Percentiles rank a stretch among this genome's conserved stretches.
Conservation (phyloP, 2,797 vertebrate species). For the Poecilia velifera region DNA sequence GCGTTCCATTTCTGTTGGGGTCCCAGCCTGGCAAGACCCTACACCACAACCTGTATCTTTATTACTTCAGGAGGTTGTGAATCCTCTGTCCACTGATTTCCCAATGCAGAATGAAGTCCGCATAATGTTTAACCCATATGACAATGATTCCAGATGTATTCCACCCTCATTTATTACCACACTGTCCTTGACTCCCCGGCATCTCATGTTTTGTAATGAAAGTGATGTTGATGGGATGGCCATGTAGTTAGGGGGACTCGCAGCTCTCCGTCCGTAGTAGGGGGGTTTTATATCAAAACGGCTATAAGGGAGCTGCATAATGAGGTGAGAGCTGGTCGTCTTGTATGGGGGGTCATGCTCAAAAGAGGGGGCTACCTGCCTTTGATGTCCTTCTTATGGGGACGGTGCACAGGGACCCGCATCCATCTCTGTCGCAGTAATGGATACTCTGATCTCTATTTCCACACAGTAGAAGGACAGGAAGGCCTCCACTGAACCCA, state of each 20-base stretch:
- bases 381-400: constrained; percentile 88
- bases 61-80: constrained; percentile 83
- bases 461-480: constrained; percentile 86
- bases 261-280: constrained; percentile 80
- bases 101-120: constrained; percentile 87
- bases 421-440: constrained; percentile 89
- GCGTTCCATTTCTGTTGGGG: constrained; percentile 45
- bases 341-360: constrained; percentile 83
- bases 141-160: constrained; percentile 88
- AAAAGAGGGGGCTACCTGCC: constrained; percentile 86
- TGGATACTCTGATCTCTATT: constrained; percentile 90
- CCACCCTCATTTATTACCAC: constrained; percentile 89
- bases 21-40: constrained; percentile 67
- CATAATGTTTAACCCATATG: constrained; percentile 85
- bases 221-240: constrained; percentile 88
- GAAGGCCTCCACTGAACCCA: constrained; percentile 88
- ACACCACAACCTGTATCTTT: constrained; percentile 81
- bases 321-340: constrained; percentile 85
- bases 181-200: constrained; percentile 87
- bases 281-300: constrained; percentile 87
- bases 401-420: constrained; percentile 79
- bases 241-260: constrained; percentile 83
- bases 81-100: constrained; percentile 83
- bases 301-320: constrained; percentile 87
- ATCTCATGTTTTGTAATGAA: constrained; percentile 92